Base-by-base conservation (phyloP, 1,140 invertebrate species). In the Mya arenaria region DNA sequence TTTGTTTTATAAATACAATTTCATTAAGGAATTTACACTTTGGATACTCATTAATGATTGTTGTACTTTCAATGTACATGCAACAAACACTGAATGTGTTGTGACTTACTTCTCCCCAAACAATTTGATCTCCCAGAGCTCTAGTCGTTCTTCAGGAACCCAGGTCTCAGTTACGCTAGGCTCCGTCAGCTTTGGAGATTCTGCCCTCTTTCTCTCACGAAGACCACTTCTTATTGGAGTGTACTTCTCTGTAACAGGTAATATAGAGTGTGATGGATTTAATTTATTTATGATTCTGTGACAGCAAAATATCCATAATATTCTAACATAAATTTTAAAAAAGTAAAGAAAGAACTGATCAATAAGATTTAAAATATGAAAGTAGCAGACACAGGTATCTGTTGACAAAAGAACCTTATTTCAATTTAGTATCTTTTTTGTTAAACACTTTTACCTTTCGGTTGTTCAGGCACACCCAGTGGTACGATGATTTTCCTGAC, bases 41-140 rank as follows among this genome's bases (percentile, higher is more conserved):
- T n/a, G n/a, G n/a, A n/a, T n/a, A n/a, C n/a, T n/a, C n/a, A n/a
- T n/a, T n/a, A n/a, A n/a, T n/a, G n/a, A n/a, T n/a, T n/a, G n/a
- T n/a, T n/a, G n/a, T n/a, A n/a, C n/a, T n/a, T n/a, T n/a, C n/a
- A n/a, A n/a, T n/a, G n/a, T n/a, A n/a, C n/a, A n/a, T n/a, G n/a
- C n/a, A n/a, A n/a, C n/a, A n/a, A n/a, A n/a, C n/a, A n/a, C n/a
- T n/a, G n/a, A n/a, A n/a, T n/a, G n/a, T n/a, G n/a, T n/a, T n/a
- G n/a, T 1, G 23, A 75, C 84, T 86, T 80, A 91, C 93, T 96
- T 97, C 91, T 99, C 98, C 39, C 97, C 97, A 92, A 98, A 99
- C 85, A 97, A 96, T 89, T 97, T 97, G 52, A 99, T 98, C 93
- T 99, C 98, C 98, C 98, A 99, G 0, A 99, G 90, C 91, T 99